Evolutionary conservation across 1,140 invertebrate species (phyloP).

Genomic region (Parasteatoda tepidariorum): DNA sequence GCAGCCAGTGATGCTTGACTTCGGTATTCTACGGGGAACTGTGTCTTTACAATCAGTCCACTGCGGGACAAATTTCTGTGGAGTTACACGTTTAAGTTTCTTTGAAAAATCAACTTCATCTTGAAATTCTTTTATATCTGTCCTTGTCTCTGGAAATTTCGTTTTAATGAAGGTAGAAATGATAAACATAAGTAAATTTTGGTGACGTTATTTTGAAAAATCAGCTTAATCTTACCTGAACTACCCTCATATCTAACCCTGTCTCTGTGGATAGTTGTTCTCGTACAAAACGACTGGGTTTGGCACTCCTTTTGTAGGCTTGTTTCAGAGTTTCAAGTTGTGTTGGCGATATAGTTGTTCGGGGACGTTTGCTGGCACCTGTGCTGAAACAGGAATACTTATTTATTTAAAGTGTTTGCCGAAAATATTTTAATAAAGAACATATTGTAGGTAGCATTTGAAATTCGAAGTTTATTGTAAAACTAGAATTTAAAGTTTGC

Average conservation of each 20-base stretch:
- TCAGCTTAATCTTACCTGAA: conserved; percentile 75
- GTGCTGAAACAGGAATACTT: conserved; percentile 58
- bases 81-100: neutral
- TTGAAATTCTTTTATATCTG: neutral
- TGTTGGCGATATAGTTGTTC: conserved; percentile 98
- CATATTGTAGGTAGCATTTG: no score
- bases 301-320: conserved; percentile 97
- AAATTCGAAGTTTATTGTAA: no score
- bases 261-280: conserved; percentile 96
- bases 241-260: conserved; percentile 97
- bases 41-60: neutral
- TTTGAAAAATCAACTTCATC: no score
- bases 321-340: conserved; percentile 97
- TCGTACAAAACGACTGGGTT: conserved; percentile 95
- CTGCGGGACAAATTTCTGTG: neutral
- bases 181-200: neutral
- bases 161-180: neutral
- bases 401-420: neutral
- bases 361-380: conserved; percentile 93
- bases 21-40: no score
- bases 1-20: no score
- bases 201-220: neutral
- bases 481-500: no score
- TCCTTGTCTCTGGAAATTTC: neutral
- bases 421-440: no score